Evolutionary conservation across 2,888 invertebrate species (phyloP), one percentile per base, ranked within the genome.

Genomic region (Zonitis immaculata): DNA sequence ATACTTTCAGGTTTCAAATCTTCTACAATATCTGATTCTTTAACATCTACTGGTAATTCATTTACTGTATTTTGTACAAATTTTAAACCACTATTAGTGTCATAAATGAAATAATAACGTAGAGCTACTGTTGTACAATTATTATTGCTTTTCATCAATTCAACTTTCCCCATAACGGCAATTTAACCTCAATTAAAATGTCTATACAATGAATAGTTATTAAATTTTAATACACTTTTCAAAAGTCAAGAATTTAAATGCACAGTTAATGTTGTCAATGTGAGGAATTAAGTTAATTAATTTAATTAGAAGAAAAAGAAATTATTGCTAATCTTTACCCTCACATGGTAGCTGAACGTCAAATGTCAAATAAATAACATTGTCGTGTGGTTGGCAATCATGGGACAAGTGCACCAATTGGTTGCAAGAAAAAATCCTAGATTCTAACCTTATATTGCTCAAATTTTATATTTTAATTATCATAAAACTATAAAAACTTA

Each of bases 41-140:
- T 74, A 9, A 59, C 58, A 52, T 67, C 65, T 42, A 46, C 49
- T 35, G 58, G 53, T 44, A 73, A 61, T 59, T 69, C 64, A 42
- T 66, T 66, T 27, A 75, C 62, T 55, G 71, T 66, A 58, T 76
- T 75, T 7, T 73, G 68, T 39, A 68, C 51, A 62, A 72, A 76
- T 51, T 66, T 59, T 39, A 76, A 52, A 12, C 71, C 73, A 16
- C 69, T 69, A 16, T 59, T 52, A 51, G 63, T 66, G 57, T 69
- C 66, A 51, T 66, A 68, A 39, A 73, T 59, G 59, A 76, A 76
- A 42, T 72, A 68, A 59, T 75, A 76, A 26, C 75, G 68, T 35
- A 75, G 42, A 39, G 75, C 73, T 35, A 76, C 66, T 20, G 71
- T 66, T 46, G 65, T 68, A 59, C 75, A 74, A 39, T 48, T 55